A percentile compares a stretch with the other conserved stretches of the same genome.
Conservation (phyloP, 2,113 vertebrate species). For the Oryzias javanicus region DNA sequence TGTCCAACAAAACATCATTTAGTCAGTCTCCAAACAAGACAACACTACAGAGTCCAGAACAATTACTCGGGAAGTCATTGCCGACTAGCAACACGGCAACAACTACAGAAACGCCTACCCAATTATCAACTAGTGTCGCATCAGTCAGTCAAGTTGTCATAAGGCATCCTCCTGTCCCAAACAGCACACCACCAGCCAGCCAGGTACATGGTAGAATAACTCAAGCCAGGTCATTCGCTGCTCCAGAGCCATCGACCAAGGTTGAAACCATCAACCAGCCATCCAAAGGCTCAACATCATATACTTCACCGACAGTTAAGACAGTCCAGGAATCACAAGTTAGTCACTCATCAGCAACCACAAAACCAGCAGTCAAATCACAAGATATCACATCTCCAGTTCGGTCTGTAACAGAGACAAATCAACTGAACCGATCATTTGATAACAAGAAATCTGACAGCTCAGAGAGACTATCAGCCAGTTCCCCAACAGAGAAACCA, state of each 20-base stretch:
- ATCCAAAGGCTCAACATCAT: not conserved
- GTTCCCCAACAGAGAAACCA: not conserved
- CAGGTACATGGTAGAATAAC: not conserved
- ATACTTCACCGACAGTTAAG: not conserved
- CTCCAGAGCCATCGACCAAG: not conserved
- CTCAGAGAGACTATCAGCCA: not conserved
- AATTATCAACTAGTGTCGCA: not conserved
- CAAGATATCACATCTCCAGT: not conserved
- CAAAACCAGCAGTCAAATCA: not conserved
- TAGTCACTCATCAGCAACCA: not conserved
- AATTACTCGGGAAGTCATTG: not conserved
- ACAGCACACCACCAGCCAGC: slow-evolving; percentile 2
- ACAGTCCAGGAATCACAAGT: not conserved
- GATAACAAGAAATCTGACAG: not conserved
- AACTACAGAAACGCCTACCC: not conserved
- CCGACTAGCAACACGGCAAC: slow-evolving; percentile 1
- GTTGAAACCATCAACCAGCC: not conserved
- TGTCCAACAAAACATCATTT: no score
- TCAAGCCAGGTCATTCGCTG: slow-evolving; percentile 3
- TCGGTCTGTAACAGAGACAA: not conserved
- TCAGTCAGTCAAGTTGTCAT: not conserved
- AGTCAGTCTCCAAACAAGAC: not conserved
- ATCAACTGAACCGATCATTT: not conserved
- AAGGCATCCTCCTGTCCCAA: not conserved
- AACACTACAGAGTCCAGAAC: not conserved